These are phyloP conservation scores for Lathronympha strigana DNA, from an alignment of 2,888 invertebrate species.

Conservation along the genomic window DNA sequence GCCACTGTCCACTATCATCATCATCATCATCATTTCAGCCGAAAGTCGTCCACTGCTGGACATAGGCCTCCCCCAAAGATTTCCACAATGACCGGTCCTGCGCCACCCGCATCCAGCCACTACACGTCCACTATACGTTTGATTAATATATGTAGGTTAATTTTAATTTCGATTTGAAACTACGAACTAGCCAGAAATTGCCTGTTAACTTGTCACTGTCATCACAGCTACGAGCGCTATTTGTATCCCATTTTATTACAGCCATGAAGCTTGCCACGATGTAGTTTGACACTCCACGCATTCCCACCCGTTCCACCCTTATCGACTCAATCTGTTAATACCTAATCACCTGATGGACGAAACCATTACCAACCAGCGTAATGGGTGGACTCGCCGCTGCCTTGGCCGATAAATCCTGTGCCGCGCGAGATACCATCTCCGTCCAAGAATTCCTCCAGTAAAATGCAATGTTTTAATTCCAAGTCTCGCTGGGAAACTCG, in stretches of 20 bases:
- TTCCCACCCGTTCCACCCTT: conserved; percentile 23
- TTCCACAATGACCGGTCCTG: too few species aligned
- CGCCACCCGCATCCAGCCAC: too few species aligned
- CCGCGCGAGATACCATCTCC: conserved; percentile 57
- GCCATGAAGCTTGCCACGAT: conserved; percentile 1
- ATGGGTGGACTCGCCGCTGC: conserved; percentile 22
- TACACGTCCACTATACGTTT: too few species aligned
- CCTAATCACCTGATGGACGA: conserved; percentile 29
- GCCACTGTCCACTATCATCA: too few species aligned
- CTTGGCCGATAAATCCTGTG: conserved; percentile 53
- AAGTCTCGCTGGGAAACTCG: conserved; percentile 59
- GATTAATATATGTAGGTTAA: neutral
- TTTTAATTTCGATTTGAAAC: neutral
- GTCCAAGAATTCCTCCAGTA: conserved; percentile 49
- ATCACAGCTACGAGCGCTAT: conserved; percentile 4
- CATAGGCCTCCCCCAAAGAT: too few species aligned
- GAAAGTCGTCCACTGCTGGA: too few species aligned
- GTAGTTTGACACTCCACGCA: conserved; percentile 21
- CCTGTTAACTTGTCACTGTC: conserved; percentile 18
- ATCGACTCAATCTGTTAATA: conserved; percentile 30
- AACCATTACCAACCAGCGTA: conserved; percentile 27
- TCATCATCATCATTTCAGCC: too few species aligned
- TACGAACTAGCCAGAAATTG: neutral
- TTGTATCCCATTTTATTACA: conserved; percentile 12
- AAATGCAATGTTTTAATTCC: conserved; percentile 81